Conservation (phyloP, 1,140 invertebrate species). For the Drosophila murphyi region DNA sequence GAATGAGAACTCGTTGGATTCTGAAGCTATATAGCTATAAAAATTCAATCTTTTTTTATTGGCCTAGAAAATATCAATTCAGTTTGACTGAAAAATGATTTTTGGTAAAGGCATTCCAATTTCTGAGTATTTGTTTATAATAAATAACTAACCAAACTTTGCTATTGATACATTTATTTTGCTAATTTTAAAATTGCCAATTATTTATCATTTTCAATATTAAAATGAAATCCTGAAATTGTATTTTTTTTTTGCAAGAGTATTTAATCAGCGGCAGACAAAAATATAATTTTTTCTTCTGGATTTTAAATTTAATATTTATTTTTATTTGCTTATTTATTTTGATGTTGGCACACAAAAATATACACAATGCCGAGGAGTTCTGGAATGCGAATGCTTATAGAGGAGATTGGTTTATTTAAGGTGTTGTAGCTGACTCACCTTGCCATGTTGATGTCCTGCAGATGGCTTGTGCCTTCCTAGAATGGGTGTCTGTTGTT, state of each 20-base stretch:
- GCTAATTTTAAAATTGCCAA: too few relatives aligned
- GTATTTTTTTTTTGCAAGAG: background rate
- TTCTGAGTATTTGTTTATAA: too few relatives aligned
- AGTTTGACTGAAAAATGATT: too few relatives aligned
- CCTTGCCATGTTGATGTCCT: constrained; percentile 62
- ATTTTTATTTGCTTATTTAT: background rate
- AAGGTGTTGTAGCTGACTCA: constrained; percentile 44
- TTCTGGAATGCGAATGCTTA: background rate
- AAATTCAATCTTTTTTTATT: too few relatives aligned
- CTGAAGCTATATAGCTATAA: too few relatives aligned
- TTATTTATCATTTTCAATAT: too few relatives aligned
- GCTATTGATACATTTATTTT: too few relatives aligned
- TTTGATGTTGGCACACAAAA: background rate
- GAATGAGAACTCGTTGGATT: too few relatives aligned
- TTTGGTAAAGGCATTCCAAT: too few relatives aligned
- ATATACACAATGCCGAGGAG: background rate
- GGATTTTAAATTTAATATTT: background rate
- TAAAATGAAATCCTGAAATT: background rate
- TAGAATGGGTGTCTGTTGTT: constrained; percentile 11
- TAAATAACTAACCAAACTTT: too few relatives aligned
- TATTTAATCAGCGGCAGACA: background rate
- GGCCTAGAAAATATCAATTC: too few relatives aligned
- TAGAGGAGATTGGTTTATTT: constrained; percentile 14
- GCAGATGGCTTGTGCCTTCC: constrained; percentile 18
- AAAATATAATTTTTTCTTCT: background rate